Evolutionary conservation across 2,113 vertebrate species (phyloP), one percentile per base, ranked within the genome.

Genomic region (Xiphophorus hellerii): DNA sequence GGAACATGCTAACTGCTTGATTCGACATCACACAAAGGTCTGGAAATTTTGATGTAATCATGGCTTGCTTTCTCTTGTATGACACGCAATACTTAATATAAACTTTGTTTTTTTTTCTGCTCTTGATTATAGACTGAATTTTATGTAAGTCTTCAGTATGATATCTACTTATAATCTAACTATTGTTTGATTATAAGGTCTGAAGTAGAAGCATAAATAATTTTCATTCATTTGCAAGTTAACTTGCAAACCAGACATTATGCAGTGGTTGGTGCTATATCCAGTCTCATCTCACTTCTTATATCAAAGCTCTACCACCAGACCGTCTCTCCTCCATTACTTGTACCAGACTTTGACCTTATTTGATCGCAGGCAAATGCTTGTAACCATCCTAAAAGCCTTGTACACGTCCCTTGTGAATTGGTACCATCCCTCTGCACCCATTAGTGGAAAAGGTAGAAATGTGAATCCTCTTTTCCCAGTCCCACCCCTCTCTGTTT

Each of bases 21-120:
- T 67, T 42, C 82, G 77, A 79, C 80, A 80, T 77, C 62, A 73
- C 29, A 37, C 39, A 78, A 77, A 60, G 27, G 37, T 31, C 73
- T 71, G 66, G 42, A 54, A 8, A 22, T 66, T 64, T 30, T 63
- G 37, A 73, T 83, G 82, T 73, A 77, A 84, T 81, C 76, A 48
- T 64, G 28, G 71, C 31, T 66, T 60, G 44, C 51, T 60, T 69
- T 78, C 27, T 62, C 48, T 82, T 85, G 25, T 76, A 39, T 74
- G 66, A 44, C 7, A 5, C 14, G 17, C 8, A 42, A 5, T 20
- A 28, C 25, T 33, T 74, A 37, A 51, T 69, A 80, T n/a, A 65
- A 75, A 76, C 68, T 73, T 70, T 72, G 27, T 64, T 28, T 28
- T 65, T 35, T 65, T 37, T 37, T 37, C 37, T 29, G 15, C 27